Percentiles rank a stretch among this genome's conserved stretches.
phyloP scores from a whole-genome alignment of 2,113 vertebrate species.

The Burhinus oedicnemus region DNA sequence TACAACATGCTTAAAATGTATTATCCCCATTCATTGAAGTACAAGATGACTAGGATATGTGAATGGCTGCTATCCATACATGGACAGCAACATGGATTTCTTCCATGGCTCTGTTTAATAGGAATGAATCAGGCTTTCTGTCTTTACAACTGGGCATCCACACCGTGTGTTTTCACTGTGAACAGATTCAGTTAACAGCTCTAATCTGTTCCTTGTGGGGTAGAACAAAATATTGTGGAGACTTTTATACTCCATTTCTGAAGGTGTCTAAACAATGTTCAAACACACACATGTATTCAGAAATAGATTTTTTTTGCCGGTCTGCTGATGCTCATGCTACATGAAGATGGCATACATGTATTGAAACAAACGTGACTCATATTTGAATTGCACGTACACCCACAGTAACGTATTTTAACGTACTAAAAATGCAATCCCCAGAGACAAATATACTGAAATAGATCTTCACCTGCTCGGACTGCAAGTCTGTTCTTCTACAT shows the following conservation, averaged over 20 bases:
- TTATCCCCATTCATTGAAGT: background rate
- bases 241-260: background rate
- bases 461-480: background rate
- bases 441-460: background rate
- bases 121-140: slow-evolving; percentile 9
- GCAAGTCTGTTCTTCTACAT: background rate
- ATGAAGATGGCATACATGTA: background rate
- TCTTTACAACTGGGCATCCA: background rate
- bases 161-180: background rate
- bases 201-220: background rate
- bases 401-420: background rate
- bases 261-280: background rate
- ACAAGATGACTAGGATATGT: background rate
- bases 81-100: background rate
- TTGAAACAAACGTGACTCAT: background rate
- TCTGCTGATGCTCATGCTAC: background rate
- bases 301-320: background rate
- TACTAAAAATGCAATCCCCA: background rate
- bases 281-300: background rate
- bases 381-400: background rate
- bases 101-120: background rate
- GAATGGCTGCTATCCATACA: background rate
- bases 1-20: background rate
- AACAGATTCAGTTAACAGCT: slow-evolving; percentile 1
- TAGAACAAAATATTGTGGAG: slow-evolving; percentile 19